These are phyloP conservation scores for Characodon lateralis DNA, from an alignment of 2,797 vertebrate species.

Conservation along the genomic window DNA sequence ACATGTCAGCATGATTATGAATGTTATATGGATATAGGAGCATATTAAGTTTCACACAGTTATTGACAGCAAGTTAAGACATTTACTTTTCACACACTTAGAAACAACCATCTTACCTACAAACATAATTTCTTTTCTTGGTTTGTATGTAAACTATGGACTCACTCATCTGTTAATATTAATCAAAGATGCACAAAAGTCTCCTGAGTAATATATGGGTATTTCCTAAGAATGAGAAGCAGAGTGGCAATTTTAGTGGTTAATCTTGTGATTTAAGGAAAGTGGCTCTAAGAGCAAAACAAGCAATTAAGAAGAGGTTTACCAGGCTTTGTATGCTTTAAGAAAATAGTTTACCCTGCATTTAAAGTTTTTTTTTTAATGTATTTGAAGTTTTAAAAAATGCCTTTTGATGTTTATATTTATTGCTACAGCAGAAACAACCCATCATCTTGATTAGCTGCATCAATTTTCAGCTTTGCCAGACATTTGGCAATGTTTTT, in stretches of 20 bases:
- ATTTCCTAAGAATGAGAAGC: conserved; percentile 15
- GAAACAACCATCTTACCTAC: conserved; percentile 27
- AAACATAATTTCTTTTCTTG: conserved; percentile 21
- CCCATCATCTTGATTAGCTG: conserved; percentile 15
- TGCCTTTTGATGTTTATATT: conserved; percentile 18
- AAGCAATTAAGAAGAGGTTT: conserved; percentile 29
- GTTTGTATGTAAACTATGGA: conserved; percentile 3
- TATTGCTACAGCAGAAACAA: conserved; percentile 17
- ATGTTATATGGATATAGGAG: background rate
- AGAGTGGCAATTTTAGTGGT: conserved; percentile 17
- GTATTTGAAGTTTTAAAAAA: conserved; percentile 19
- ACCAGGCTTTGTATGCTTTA: conserved; percentile 1
- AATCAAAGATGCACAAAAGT: conserved; percentile 15
- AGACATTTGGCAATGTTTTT: conserved; percentile 25
- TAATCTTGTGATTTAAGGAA: conserved; percentile 16
- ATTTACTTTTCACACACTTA: conserved; percentile 19
- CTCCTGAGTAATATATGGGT: conserved; percentile 4
- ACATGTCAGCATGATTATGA: background rate
- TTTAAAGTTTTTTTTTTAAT: conserved; percentile 6
- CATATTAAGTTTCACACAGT: background rate
- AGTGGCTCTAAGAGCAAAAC: conserved; percentile 24
- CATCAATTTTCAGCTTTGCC: conserved; percentile 15
- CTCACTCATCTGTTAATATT: conserved; percentile 3
- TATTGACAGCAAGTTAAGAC: conserved; percentile 21
- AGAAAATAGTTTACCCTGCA: conserved; percentile 7